These are phyloP conservation scores for Melanotaenia pygmaea DNA, from an alignment of 2,797 vertebrate species.

Conservation along the genomic window DNA sequence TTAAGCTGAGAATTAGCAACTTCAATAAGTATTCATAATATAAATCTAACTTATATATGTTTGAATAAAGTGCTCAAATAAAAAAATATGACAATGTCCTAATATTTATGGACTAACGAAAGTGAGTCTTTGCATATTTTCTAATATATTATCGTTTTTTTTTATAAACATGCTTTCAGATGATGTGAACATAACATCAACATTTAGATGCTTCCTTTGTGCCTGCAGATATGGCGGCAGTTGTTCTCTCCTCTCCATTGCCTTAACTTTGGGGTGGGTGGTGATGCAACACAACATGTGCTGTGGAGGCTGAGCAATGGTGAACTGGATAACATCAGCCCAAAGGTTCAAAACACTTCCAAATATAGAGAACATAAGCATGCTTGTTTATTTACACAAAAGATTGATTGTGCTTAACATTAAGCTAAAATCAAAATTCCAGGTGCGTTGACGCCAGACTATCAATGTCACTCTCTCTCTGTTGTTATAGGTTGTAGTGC, in stretches of 20 bases:
- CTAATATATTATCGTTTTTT: neutral
- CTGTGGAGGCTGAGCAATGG: slow-evolving; percentile 92
- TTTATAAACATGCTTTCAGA: neutral
- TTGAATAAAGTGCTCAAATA: neutral
- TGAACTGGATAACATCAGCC: slow-evolving; percentile 91
- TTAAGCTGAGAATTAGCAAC: neutral
- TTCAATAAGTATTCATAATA: neutral
- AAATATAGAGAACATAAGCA: slow-evolving; percentile 42
- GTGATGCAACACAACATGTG: slow-evolving; percentile 91
- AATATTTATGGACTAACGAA: neutral
- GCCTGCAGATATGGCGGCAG: slow-evolving; percentile 88
- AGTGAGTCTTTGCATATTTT: neutral
- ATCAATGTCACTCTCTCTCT: slow-evolving; percentile 32
- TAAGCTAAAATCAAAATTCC: slow-evolving; percentile 16
- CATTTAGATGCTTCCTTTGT: slow-evolving; percentile 23
- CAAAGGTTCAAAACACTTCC: slow-evolving; percentile 83
- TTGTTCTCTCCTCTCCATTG: slow-evolving; percentile 94
- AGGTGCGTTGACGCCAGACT: slow-evolving; percentile 11
- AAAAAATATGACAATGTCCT: neutral
- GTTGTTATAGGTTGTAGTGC: slow-evolving; percentile 86
- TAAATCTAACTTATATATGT: neutral
- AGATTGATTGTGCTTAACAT: slow-evolving; percentile 42
- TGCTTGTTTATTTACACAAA: slow-evolving; percentile 53
- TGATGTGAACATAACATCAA: neutral
- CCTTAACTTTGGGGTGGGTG: slow-evolving; percentile 91